Base-by-base conservation (phyloP, 1,140 invertebrate genomes). In the Phortica variegata region DNA sequence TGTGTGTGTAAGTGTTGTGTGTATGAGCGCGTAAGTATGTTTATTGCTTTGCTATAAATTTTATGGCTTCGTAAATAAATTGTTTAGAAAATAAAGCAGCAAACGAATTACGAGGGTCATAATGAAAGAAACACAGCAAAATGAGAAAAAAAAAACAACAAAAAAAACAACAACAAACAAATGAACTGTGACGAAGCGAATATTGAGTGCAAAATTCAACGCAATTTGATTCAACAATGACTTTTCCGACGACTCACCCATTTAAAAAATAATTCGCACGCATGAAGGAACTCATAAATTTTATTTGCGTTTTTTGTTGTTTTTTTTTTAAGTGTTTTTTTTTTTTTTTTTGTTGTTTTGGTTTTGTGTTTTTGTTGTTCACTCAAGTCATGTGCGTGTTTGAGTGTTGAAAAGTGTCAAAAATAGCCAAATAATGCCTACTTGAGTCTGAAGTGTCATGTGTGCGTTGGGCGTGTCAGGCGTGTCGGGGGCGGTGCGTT, bases 61-160 rank as follows among this genome's bases (percentile, higher is more conserved):
- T 65, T 59, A 62, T 45, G 59, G 62, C 62, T 52, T 63, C 59
- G 50, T 49, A 56, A 65, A 65, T 61, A 66, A 66, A 65, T 58
- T 60, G 42, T 23, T 26, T 6, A 26, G 10, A 26, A 10, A 26
- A 26, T 5, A 26, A 26, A 26, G 23, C 5, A 26, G n/a, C n/a
- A n/a, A n/a, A n/a, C n/a, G n/a, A n/a, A n/a, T n/a, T n/a, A n/a
- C n/a, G n/a, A n/a, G n/a, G n/a, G n/a, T n/a, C n/a, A n/a, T n/a
- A n/a, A 26, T 6, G 10, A 26, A 19, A 29, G 49, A 50, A 33
- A 8, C 49, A 43, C 32, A 19, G 21, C 16, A 42, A 47, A 40
- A 29, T 26, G 39, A 17, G 23, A 19, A 31, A 42, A 31, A 45
- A 40, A 10, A 41, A 42, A 44, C 23, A 12, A 26, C 13, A 12